Evolutionary conservation across 2,797 vertebrate species (phyloP).

Genomic region (Esox masquinongy): DNA sequence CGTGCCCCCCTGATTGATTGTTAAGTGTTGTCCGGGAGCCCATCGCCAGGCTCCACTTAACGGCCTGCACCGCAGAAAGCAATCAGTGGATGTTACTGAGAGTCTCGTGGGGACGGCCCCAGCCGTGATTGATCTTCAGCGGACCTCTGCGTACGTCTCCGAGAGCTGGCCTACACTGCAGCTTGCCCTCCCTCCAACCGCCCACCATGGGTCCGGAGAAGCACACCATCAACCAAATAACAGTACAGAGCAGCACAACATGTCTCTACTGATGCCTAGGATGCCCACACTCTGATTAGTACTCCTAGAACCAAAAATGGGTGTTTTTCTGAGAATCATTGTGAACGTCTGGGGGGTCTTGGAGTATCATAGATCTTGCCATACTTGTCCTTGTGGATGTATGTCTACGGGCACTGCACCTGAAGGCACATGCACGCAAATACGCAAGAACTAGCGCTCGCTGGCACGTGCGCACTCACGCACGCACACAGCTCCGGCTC

Average conservation of each 20-base stretch:
- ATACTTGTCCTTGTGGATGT: background rate
- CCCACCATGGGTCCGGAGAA: background rate
- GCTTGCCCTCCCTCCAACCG: background rate
- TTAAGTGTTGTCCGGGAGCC: slow-evolving; percentile 84
- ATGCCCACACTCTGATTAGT: slow-evolving; percentile 27
- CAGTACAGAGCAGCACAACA: slow-evolving; percentile 41
- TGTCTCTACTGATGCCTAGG: slow-evolving; percentile 9
- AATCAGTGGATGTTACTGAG: slow-evolving; percentile 82
- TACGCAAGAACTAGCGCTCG: background rate
- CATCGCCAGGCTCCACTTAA: slow-evolving; percentile 79
- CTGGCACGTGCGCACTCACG: background rate
- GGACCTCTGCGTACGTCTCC: slow-evolving; percentile 72
- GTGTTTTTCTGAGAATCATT: background rate
- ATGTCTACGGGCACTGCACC: slow-evolving; percentile 49
- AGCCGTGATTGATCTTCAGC: slow-evolving; percentile 78
- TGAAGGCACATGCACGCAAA: slow-evolving; percentile 22
- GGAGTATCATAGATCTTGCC: background rate
- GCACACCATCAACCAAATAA: slow-evolving; percentile 20
- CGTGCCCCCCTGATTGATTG: slow-evolving; percentile 79
- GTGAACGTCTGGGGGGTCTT: background rate
- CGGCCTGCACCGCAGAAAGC: slow-evolving; percentile 78
- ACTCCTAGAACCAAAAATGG: slow-evolving; percentile 3
- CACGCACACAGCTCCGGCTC: slow-evolving; percentile 34
- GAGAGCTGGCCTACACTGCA: slow-evolving; percentile 40
- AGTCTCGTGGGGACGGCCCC: slow-evolving; percentile 75